phyloP scores from a whole-genome alignment of 2,888 invertebrate species.

The Alcis repandata region DNA sequence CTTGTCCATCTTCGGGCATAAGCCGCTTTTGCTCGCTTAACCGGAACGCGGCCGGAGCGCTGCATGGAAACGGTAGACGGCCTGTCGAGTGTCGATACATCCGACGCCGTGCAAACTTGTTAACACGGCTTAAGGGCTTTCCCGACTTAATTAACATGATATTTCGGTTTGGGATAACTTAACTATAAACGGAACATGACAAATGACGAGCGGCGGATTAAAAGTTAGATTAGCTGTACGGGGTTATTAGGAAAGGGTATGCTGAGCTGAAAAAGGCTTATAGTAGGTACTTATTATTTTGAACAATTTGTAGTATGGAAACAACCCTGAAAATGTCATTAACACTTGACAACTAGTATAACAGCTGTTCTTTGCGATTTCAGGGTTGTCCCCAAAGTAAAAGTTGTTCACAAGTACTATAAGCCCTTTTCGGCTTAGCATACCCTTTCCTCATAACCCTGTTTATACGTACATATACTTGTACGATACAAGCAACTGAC shows the following conservation, averaged over 20 bases:
- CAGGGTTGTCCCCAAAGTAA: no score
- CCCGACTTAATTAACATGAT: constrained; percentile 36
- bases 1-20: constrained; percentile 43
- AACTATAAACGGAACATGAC: constrained; percentile 16
- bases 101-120: constrained; percentile 35
- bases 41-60: constrained; percentile 37
- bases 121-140: constrained; percentile 36
- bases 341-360: no score
- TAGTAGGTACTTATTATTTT: no score
- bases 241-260: no score
- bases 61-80: constrained; percentile 32
- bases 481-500: no score
- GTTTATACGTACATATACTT: neutral
- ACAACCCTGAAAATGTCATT: no score
- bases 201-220: constrained; percentile 8
- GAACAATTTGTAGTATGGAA: no score
- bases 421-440: no score
- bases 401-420: no score
- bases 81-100: constrained; percentile 39
- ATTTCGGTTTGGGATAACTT: constrained; percentile 22
- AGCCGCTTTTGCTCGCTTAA: constrained; percentile 31
- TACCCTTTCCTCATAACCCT: no score
- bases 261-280: no score
- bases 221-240: neutral
- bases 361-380: no score